These are phyloP conservation scores for Panzeria rudis DNA, from an alignment of 2,888 invertebrate genomes.

Conservation along the genomic window DNA sequence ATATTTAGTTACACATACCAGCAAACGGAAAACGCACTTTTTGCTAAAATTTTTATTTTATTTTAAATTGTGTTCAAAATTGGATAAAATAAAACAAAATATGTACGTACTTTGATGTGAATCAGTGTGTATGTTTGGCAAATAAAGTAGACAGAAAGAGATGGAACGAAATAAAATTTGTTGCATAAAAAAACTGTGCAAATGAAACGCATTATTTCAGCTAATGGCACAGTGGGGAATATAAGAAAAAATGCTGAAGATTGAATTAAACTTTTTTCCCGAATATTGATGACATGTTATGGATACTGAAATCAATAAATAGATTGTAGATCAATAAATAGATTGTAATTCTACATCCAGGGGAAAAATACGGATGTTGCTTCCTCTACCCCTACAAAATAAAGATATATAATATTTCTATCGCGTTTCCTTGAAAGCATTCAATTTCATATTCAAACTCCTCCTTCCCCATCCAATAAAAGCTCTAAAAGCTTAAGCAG, in stretches of 20 bases:
- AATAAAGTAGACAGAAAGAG: slow-evolving; percentile 38
- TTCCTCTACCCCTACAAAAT: too few species aligned
- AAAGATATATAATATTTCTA: too few species aligned
- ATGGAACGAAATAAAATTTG: slow-evolving; percentile 15
- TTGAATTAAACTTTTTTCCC: not conserved
- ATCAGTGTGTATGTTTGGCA: slow-evolving; percentile 2
- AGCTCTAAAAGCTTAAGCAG: too few species aligned
- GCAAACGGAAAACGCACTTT: slow-evolving; percentile 61
- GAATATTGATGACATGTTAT: too few species aligned
- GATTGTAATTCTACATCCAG: too few species aligned
- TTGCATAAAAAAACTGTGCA: slow-evolving; percentile 7
- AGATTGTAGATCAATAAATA: too few species aligned
- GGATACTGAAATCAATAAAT: too few species aligned
- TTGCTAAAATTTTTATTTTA: slow-evolving; percentile 27
- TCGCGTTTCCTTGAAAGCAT: too few species aligned
- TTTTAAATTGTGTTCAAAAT: slow-evolving; percentile 27
- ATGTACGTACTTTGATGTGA: not conserved
- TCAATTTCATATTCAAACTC: too few species aligned
- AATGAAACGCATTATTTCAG: slow-evolving; percentile 62
- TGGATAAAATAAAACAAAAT: not conserved
- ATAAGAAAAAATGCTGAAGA: not conserved
- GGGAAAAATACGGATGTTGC: too few species aligned
- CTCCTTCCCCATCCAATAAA: too few species aligned
- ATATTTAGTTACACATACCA: not conserved
- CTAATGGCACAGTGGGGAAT: slow-evolving; percentile 30